Base-by-base conservation (phyloP, 1,140 invertebrate genomes). In the Penaeus indicus region DNA sequence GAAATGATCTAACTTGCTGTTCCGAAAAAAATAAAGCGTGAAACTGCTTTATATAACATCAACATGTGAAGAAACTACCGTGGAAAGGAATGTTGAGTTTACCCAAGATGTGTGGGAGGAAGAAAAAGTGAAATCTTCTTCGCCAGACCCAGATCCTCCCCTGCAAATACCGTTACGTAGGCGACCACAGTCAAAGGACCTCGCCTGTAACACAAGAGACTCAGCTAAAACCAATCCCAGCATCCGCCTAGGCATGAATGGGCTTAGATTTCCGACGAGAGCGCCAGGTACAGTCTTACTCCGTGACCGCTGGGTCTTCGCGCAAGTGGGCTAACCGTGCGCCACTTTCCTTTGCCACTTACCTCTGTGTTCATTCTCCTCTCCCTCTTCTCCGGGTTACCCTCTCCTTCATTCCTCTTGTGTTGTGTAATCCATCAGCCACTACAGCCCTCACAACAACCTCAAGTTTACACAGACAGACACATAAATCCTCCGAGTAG, bases 341-440 rank as follows among this genome's bases (percentile, higher is more conserved):
- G 82, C 82, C 82, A 84, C 62, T 87, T 32, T 42, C 72, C 42
- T 64, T 87, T 81, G 21, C 32, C 61, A 87, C 85, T 87, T 67
- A 87, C 85, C 85, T 87, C 85, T 87, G 85, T 87, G 78, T 47
- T 87, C 85, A 87, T 87, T 87, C 85, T 87, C 85, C 85, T 87
- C 85, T 87, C 85, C 85, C 85, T 81, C 63, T 62, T 67, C 85
- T 61, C 61, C 63, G n/a, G 21, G 61, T 11, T 80, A 64, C 79
- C 78, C 63, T 82, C 64, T 81, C 61, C 85, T 87, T 87, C 85
- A 87, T 87, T 87, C 78, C 85, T 87, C 47, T 81, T n/a, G 78
- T 60, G 61, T 79, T 47, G 19, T 16, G 42, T 87, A 72, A 87
- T 81, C 85, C 85, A 84, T 84, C 22, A 47, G 61, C 32, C 27